A percentile compares a stretch with the other conserved stretches of the same genome.
Evolutionary conservation across 2,888 invertebrate species (phyloP).

Genomic region (Eupeodes luniger): DNA sequence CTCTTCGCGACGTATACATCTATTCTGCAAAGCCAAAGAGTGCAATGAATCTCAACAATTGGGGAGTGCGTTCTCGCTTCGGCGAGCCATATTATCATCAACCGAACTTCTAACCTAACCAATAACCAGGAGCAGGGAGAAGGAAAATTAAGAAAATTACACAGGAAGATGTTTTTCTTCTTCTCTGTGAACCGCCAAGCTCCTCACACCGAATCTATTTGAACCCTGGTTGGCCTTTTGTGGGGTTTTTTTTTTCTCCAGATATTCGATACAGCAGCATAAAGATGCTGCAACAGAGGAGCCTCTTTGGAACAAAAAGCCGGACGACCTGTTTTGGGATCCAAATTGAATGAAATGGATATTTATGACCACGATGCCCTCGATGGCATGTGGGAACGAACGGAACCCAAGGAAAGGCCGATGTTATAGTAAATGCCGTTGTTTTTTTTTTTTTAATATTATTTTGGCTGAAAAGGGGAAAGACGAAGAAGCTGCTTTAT

Average conservation of each 20-base stretch:
- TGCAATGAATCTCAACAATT: slow-evolving; percentile 63
- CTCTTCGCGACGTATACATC: neutral
- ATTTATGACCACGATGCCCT: slow-evolving; percentile 64
- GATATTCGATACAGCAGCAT: slow-evolving; percentile 21
- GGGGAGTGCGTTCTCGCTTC: slow-evolving; percentile 65
- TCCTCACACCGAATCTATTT: slow-evolving; percentile 73
- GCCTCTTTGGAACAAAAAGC: slow-evolving; percentile 22
- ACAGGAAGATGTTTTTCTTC: slow-evolving; percentile 68
- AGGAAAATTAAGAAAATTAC: slow-evolving; percentile 75
- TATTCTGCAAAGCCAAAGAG: slow-evolving; percentile 14
- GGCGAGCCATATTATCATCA: neutral
- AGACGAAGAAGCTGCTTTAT: slow-evolving; percentile 10
- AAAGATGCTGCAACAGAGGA: slow-evolving; percentile 4
- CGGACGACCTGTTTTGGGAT: slow-evolving; percentile 71
- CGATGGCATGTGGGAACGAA: slow-evolving; percentile 73
- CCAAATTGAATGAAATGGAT: slow-evolving; percentile 75
- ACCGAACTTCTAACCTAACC: neutral
- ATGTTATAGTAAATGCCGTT: slow-evolving; percentile 23
- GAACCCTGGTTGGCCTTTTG: slow-evolving; percentile 70
- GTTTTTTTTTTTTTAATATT: neutral
- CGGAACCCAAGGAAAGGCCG: slow-evolving; percentile 32
- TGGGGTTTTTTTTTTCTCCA: slow-evolving; percentile 30
- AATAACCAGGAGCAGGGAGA: slow-evolving; percentile 32
- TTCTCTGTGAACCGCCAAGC: slow-evolving; percentile 41
- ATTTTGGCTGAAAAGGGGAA: neutral